Base-by-base conservation (phyloP, 2,113 vertebrate genomes). In the Dicaeum eximium region DNA sequence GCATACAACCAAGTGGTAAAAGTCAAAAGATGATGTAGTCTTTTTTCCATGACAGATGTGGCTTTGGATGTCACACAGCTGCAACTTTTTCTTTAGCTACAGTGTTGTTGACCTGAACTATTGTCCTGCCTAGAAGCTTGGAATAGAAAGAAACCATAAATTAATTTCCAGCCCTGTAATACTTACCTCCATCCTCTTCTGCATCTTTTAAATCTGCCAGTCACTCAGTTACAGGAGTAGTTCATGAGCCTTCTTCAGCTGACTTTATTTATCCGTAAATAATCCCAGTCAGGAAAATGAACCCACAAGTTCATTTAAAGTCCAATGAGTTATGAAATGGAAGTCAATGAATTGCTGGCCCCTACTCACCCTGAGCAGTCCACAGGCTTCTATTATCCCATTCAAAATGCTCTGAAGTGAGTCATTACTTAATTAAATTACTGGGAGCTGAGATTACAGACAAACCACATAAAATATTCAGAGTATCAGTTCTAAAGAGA, bases 341-440 rank as follows among this genome's bases (percentile, higher is more conserved):
- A 79, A 58, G 88, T 51, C 30, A 87, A 58, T 51, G 38, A 83
- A 70, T 25, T 90, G 3, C 65, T 90, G 56, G 23, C 58, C 65
- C 79, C 61, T 45, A 53, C 23, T 69, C 82, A 72, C 15, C 64
- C 31, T 88, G 2, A 51, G 18, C 58, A 85, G 22, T n/a, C 42
- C 73, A 87, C 35, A 30, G 67, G 10, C 47, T 88, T 77, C 71
- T 25, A 45, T 93, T 93, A 77, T 44, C 56, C 73, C 45, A 77
- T 74, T 86, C 45, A 65, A 22, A 73, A 24, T 90, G 57, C 50
- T 92, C 33, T 83, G 71, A 91, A 83, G 81, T 88, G 45, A 95
- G 50, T 83, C 40, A 65, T 89, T 93, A 57, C 61, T 47, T 91
- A 93, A 87, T 73, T 86, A 86, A 94, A 88, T 93, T 93, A 91